phyloP scores from a whole-genome alignment of 2,888 invertebrate genomes.

The Marronus borbonicus region DNA sequence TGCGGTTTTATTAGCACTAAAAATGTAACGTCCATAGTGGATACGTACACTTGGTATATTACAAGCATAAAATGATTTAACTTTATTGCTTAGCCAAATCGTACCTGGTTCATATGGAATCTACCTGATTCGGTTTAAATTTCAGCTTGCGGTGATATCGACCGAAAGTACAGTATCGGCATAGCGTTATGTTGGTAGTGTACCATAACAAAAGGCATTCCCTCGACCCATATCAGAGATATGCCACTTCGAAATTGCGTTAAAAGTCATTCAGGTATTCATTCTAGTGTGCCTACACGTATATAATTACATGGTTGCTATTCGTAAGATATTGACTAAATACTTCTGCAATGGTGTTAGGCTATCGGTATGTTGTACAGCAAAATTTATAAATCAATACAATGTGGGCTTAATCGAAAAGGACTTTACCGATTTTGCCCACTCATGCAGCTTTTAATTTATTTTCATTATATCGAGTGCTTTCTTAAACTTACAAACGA shows the following conservation, averaged over 20 bases:
- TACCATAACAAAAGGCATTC: conserved; percentile 67
- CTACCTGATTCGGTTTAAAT: conserved; percentile 42
- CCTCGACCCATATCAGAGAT: conserved; percentile 70
- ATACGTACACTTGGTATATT: background rate
- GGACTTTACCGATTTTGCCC: no score
- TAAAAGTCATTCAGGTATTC: conserved; percentile 70
- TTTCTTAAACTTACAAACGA: no score
- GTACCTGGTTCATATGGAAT: conserved; percentile 14
- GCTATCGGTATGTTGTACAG: background rate
- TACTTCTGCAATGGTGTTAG: conserved; percentile 13
- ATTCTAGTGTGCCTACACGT: conserved; percentile 58
- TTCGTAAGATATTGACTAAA: conserved; percentile 55
- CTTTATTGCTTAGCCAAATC: conserved; percentile 10
- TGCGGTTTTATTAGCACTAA: no score
- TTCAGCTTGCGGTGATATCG: conserved; percentile 40
- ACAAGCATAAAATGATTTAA: conserved; percentile 20
- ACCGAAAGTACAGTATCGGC: conserved; percentile 57
- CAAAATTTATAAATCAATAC: background rate
- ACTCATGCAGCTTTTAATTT: no score
- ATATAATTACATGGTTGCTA: conserved; percentile 68
- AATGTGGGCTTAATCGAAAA: background rate
- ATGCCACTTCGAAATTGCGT: conserved; percentile 71
- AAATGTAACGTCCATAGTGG: no score
- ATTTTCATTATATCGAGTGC: no score
- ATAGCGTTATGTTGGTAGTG: conserved; percentile 52